These are phyloP conservation scores for Priocnemis perturbator DNA, from an alignment of 2,888 invertebrate species.

Conservation along the genomic window DNA sequence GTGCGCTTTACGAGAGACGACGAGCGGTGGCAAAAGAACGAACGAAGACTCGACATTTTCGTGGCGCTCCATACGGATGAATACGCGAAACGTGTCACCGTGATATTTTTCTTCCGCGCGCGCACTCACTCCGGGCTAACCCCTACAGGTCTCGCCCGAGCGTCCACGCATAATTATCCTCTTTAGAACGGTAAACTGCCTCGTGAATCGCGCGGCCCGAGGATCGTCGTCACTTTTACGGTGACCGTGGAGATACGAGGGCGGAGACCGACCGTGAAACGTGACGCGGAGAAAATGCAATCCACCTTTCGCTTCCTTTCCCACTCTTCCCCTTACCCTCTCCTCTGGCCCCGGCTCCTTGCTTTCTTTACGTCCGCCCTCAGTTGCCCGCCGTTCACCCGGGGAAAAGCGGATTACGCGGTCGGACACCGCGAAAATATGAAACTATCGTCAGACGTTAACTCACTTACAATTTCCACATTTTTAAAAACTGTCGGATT, in stretches of 20 bases:
- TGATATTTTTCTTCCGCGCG: neutral
- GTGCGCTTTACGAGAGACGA: too few relatives aligned
- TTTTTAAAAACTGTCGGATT: too few relatives aligned
- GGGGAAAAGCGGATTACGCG: too few relatives aligned
- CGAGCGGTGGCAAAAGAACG: too few relatives aligned
- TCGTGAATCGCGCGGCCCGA: slow-evolving; percentile 8
- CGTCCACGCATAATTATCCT: slow-evolving; percentile 8
- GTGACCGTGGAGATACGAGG: slow-evolving; percentile 5
- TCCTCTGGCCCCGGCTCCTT: neutral
- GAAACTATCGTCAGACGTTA: too few relatives aligned
- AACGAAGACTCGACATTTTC: too few relatives aligned
- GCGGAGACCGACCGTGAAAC: neutral
- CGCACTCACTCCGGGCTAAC: neutral
- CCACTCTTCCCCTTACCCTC: neutral
- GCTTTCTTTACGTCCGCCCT: neutral
- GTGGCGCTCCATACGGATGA: too few relatives aligned
- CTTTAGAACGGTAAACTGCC: slow-evolving; percentile 4
- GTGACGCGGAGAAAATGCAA: slow-evolving; percentile 12
- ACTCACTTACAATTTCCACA: too few relatives aligned
- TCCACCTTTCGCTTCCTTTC: neutral
- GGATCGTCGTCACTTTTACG: slow-evolving; percentile 17
- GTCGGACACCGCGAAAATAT: too few relatives aligned
- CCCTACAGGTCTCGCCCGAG: neutral
- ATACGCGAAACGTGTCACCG: too few relatives aligned
- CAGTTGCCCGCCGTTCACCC: neutral